These are phyloP conservation scores for Calycopis cecrops DNA, from an alignment of 1,140 invertebrate genomes.

Conservation along the genomic window DNA sequence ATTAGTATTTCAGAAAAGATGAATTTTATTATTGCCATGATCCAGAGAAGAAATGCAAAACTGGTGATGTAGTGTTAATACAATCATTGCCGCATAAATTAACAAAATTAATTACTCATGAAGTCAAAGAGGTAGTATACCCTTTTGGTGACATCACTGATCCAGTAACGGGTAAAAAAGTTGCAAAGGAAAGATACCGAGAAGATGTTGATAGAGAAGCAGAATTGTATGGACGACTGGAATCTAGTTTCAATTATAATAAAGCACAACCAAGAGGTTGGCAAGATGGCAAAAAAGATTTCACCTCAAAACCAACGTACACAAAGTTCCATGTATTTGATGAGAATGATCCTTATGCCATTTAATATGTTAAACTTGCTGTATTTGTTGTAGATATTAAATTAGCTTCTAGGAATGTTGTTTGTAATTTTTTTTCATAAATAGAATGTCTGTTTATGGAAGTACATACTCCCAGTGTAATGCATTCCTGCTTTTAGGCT, in stretches of 20 bases:
- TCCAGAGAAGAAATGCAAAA: conserved; percentile 84
- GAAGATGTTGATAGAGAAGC: conserved; percentile 82
- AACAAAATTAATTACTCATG: conserved; percentile 85
- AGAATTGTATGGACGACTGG: conserved; percentile 82
- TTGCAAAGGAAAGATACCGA: conserved; percentile 82
- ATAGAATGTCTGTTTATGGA: no score
- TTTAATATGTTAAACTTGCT: conserved; percentile 37
- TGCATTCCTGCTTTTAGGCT: no score
- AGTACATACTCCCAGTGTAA: no score
- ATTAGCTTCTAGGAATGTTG: conserved; percentile 8
- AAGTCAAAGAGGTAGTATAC: conserved; percentile 87
- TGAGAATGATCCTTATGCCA: conserved; percentile 81
- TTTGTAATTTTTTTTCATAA: conserved; percentile 5
- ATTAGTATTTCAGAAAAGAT: conserved; percentile 86
- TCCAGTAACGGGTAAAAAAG: conserved; percentile 88
- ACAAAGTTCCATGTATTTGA: conserved; percentile 85
- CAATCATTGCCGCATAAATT: conserved; percentile 82
- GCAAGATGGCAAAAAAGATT: conserved; percentile 88
- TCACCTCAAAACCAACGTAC: conserved; percentile 83
- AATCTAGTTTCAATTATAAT: conserved; percentile 83
- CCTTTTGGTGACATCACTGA: conserved; percentile 88
- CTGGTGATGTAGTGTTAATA: conserved; percentile 88
- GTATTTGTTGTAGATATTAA: conserved; percentile 29
- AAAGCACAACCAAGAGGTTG: conserved; percentile 86
- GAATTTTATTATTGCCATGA: conserved; percentile 85